Percentiles rank a stretch among this genome's conserved stretches.
Conservation (phyloP, 2,797 vertebrate species). For the Tadarida brasiliensis region DNA sequence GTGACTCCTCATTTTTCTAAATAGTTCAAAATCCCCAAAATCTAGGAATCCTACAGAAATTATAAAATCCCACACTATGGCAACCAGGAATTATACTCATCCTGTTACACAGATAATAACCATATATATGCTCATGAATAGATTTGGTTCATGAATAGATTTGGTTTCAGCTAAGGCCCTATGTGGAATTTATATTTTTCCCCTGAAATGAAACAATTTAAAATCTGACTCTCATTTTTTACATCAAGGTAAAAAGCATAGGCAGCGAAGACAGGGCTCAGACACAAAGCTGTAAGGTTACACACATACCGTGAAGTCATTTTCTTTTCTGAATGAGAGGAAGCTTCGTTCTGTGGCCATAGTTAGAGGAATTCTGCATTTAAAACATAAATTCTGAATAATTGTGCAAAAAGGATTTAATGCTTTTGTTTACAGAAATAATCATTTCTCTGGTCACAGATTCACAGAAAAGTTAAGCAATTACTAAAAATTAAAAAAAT, state of each 20-base stretch:
- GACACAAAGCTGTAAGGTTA: neutral
- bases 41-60: neutral
- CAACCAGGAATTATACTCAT: neutral
- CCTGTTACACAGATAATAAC: neutral
- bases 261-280: neutral
- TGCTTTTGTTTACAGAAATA: constrained; percentile 18
- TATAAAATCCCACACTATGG: neutral
- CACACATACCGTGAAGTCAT: neutral
- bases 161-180: neutral
- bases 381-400: constrained; percentile 12
- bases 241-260: neutral
- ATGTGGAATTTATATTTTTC: neutral
- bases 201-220: constrained; percentile 26
- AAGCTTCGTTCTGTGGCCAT: neutral
- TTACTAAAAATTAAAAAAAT: neutral
- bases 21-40: neutral
- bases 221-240: neutral
- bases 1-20: neutral
- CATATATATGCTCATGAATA: neutral
- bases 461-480: neutral
- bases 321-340: constrained; percentile 34
- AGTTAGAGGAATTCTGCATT: neutral
- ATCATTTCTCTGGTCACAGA: neutral
- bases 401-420: neutral
- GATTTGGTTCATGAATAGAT: neutral